These are phyloP conservation scores for Physeter macrocephalus DNA, from an alignment of 2,113 vertebrate species.

Conservation along the genomic window DNA sequence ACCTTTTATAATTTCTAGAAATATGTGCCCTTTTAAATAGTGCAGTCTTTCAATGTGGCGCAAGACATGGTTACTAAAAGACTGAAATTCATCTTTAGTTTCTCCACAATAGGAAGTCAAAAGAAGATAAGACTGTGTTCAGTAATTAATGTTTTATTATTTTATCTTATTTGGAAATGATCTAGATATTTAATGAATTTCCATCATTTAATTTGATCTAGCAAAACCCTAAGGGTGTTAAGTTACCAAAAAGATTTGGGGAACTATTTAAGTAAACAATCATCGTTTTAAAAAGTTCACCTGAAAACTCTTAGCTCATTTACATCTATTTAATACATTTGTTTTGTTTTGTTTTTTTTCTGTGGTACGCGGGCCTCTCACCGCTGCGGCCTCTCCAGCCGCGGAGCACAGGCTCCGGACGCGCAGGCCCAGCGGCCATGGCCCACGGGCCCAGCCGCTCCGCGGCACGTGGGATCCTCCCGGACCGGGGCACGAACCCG, in stretches of 20 bases:
- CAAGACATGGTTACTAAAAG: background rate
- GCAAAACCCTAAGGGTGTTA: background rate
- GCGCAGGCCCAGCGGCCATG: too few relatives aligned
- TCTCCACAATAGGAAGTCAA: background rate
- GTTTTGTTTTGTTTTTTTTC: too few relatives aligned
- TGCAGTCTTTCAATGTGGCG: background rate
- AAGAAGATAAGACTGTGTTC: background rate
- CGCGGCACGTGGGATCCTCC: too few relatives aligned
- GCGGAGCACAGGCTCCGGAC: too few relatives aligned
- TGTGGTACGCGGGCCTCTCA: too few relatives aligned
- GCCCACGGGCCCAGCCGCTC: too few relatives aligned
- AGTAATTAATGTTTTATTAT: background rate
- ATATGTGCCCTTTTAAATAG: background rate
- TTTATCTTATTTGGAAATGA: background rate
- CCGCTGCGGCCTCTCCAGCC: too few relatives aligned
- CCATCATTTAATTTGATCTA: background rate
- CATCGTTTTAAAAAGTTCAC: background rate
- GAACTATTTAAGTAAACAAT: background rate
- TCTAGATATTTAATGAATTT: background rate
- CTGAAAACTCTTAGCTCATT: background rate
- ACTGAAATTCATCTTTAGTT: background rate
- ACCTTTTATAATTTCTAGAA: background rate
- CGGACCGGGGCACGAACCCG: too few relatives aligned
- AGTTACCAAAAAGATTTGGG: background rate
- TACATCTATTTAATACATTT: background rate